Percentiles rank a stretch among this genome's conserved stretches.
These are phyloP conservation scores for Vidua chalybeata DNA, from an alignment of 2,113 vertebrate genomes.

Conservation along the genomic window DNA sequence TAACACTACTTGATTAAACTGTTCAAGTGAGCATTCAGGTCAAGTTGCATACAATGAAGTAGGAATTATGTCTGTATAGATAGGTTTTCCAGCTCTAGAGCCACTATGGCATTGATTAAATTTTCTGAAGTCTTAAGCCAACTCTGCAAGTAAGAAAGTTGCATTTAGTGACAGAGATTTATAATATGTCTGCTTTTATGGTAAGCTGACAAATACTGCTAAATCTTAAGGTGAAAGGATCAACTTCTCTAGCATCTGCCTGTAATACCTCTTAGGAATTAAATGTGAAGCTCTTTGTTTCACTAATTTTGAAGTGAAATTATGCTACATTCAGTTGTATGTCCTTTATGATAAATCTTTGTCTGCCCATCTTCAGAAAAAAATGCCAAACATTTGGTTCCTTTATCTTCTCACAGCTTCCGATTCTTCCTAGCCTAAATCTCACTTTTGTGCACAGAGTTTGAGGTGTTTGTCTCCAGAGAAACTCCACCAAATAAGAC, in stretches of 20 bases:
- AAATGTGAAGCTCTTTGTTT: neutral
- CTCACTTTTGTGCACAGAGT: neutral
- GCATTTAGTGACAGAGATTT: neutral
- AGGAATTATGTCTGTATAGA: neutral
- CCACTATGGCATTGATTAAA: neutral
- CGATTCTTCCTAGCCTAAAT: neutral
- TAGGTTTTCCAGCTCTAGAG: neutral
- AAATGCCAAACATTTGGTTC: neutral
- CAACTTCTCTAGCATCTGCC: neutral
- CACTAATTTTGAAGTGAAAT: neutral
- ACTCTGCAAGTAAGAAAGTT: neutral
- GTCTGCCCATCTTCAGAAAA: neutral
- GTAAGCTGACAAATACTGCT: neutral
- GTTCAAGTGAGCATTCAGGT: fast-evolving
- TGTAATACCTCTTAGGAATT: neutral
- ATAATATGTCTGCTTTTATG: neutral
- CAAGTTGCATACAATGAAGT: neutral
- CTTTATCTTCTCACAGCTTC: neutral
- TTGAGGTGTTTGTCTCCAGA: constrained; percentile 2
- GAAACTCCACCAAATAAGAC: constrained; percentile 25
- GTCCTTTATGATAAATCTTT: neutral
- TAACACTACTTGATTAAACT: neutral
- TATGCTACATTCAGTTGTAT: neutral
- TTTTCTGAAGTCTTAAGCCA: neutral
- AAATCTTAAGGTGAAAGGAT: neutral